Base-by-base conservation (phyloP, 2,888 invertebrate species). In the Schizotus pectinicornis region DNA sequence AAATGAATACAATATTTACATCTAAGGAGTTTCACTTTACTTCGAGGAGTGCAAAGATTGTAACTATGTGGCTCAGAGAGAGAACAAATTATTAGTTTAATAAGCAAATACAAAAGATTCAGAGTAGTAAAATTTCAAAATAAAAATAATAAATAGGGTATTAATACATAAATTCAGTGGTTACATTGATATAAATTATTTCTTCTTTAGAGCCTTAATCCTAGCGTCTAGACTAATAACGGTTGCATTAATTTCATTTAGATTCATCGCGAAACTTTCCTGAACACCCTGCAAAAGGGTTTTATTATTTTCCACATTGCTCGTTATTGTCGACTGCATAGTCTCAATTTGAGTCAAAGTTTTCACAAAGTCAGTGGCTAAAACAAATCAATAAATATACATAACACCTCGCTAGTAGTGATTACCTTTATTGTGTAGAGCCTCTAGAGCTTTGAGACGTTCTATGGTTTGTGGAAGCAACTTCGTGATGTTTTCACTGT, bases 341-440 rank as follows among this genome's bases (percentile, higher is more conserved):
- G 88, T 85, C 76, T 92, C 92, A 35, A 94, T 81, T 76, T 94
- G 93, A 0, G 89, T 86, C 45, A 96, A 81, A 0, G 94, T 90
- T 79, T 91, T 92, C 47, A 89, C 88, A 74, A 95, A 94, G 78
- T 94, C 92, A 65, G 91, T 88, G 56, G 95, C 95, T 95, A 80
- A n/a, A 81, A 81, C 41, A 59, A 37, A 42, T 33, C 31, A 34
- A 42, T 32, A 7, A 7, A 37, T 0, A 37, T 0, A 55, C 30
- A 50, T 8, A 52, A 39, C 32, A 36, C 34, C 37, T 5, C 33
- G 37, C 8, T 5, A 0, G 11, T 2, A 48, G 9, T 33, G 38
- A 32, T 77, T 79, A 94, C 95, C 95, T 86, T 95, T 94, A 77
- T 91, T 90, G 74, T 98, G 97, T 5, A 98, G 81, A 2, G 89